Evolutionary conservation across 2,797 vertebrate genomes (phyloP).

Genomic region (Gymnothorax javanicus): DNA sequence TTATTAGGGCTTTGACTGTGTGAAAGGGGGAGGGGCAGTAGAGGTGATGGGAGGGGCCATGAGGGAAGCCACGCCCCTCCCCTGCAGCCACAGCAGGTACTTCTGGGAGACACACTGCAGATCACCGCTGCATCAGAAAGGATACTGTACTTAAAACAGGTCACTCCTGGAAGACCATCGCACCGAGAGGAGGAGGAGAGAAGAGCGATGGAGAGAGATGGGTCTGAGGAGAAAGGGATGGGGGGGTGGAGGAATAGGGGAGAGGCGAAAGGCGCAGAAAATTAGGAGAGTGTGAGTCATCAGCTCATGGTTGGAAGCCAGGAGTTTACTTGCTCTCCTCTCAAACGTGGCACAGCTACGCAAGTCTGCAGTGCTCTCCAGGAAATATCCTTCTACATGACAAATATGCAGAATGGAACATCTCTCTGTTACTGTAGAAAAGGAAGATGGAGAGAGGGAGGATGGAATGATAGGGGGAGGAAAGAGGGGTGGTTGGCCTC

Average conservation of each 20-base stretch:
- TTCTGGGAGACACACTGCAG: background rate
- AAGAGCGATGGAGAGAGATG: background rate
- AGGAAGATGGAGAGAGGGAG: too few species aligned
- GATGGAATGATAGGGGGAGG: too few species aligned
- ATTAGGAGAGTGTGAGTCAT: background rate
- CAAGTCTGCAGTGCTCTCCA: background rate
- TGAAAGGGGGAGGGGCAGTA: background rate
- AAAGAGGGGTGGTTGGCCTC: too few species aligned
- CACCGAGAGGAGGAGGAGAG: background rate
- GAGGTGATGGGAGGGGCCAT: background rate
- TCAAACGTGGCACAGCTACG: background rate
- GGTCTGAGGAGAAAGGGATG: background rate
- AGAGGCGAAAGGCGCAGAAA: background rate
- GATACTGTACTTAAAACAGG: constrained; percentile 13
- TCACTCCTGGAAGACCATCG: background rate
- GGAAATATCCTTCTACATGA: background rate
- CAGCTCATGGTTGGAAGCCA: background rate
- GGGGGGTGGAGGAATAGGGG: background rate
- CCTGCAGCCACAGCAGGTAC: background rate
- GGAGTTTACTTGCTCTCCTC: background rate
- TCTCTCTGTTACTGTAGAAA: too few species aligned
- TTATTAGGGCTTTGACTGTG: background rate
- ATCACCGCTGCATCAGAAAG: constrained; percentile 4
- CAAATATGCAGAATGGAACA: background rate
- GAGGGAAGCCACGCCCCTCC: background rate